Conservation (phyloP, 2,888 invertebrate genomes). For the Lasioglossum malachurum region DNA sequence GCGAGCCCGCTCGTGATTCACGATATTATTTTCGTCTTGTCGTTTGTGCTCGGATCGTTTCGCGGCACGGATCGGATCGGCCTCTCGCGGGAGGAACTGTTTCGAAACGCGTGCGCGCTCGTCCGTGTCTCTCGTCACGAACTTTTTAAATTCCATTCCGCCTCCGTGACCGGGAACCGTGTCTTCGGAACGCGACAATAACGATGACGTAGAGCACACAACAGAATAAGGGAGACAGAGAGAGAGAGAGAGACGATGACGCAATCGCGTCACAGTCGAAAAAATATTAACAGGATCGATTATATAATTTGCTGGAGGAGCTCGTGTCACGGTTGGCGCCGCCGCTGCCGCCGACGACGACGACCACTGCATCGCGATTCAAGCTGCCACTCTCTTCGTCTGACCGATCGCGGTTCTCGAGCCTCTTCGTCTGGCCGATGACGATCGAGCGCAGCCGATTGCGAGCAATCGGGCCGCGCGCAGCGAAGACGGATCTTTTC, state of each 20-base stretch:
- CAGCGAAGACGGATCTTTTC: conserved; percentile 50
- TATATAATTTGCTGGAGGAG: conserved; percentile 3
- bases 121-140: conserved; percentile 3
- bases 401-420: background rate
- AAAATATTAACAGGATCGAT: conserved; percentile 20
- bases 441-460: conserved; percentile 4
- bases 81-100: background rate
- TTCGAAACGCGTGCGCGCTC: conserved; percentile 10
- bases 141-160: background rate
- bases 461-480: conserved; percentile 26
- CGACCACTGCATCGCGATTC: background rate
- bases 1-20: conserved; percentile 40
- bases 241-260: background rate
- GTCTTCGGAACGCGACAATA: background rate
- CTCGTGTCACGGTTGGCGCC: conserved; percentile 1
- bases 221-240: background rate
- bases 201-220: background rate
- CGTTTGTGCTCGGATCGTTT: background rate
- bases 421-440: background rate
- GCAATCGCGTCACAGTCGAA: background rate
- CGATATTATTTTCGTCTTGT: conserved; percentile 37
- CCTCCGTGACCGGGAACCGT: background rate
- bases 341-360: background rate
- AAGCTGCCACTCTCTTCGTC: background rate
- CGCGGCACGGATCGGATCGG: background rate